Percentiles rank a stretch among this genome's conserved stretches.
These are phyloP conservation scores for Leucophenga varia DNA, from an alignment of 1,140 invertebrate species.

Conservation along the genomic window DNA sequence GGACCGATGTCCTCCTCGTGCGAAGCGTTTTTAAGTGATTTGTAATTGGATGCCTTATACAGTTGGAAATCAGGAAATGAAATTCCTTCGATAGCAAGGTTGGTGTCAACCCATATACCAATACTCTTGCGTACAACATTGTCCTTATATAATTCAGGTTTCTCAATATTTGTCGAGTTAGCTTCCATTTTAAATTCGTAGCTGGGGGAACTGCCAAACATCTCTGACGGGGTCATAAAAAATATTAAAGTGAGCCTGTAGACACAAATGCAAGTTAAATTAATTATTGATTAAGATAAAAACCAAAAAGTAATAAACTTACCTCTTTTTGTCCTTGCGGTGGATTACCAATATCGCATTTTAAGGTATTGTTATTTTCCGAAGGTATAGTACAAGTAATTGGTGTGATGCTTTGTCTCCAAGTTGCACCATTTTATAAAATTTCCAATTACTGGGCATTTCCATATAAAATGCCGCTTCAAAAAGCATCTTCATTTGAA, in stretches of 20 bases:
- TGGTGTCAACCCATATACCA: conserved; percentile 75
- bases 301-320: conserved; percentile 23
- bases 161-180: conserved; percentile 82
- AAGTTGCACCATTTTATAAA: conserved; percentile 68
- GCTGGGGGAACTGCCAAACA: conserved; percentile 64
- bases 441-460: conserved; percentile 77
- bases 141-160: conserved; percentile 60
- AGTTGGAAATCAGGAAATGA: conserved; percentile 73
- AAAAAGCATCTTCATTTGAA: conserved; percentile 81
- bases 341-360: conserved; percentile 85
- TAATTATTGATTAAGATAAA: background rate
- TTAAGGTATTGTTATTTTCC: conserved; percentile 65
- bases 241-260: conserved; percentile 71
- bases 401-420: conserved; percentile 59
- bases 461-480: conserved; percentile 78
- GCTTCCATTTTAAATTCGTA: conserved; percentile 76
- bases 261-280: background rate
- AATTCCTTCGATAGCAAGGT: conserved; percentile 69
- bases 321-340: conserved; percentile 65
- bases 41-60: conserved; percentile 74
- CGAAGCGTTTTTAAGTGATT: conserved; percentile 59
- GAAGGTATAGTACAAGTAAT: conserved; percentile 50
- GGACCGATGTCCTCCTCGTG: conserved; percentile 80
- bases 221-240: conserved; percentile 70
- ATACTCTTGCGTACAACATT: conserved; percentile 68